phyloP scores from a whole-genome alignment of 2,113 vertebrate genomes.

The Mustelus asterias region DNA sequence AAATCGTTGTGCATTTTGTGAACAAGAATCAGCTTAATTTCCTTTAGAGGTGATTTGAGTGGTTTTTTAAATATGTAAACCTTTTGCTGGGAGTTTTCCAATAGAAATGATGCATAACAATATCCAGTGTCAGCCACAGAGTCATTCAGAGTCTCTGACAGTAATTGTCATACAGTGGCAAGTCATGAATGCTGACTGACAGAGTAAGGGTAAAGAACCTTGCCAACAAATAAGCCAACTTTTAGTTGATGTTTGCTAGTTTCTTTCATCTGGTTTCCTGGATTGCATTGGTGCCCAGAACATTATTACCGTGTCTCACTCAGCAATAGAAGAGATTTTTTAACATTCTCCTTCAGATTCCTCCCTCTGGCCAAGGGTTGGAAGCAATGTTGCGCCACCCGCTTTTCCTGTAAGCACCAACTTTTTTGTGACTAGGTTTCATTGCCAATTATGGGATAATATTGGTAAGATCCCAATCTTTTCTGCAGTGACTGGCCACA shows the following conservation, averaged over 20 bases:
- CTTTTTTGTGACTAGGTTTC: background rate
- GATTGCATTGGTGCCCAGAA: background rate
- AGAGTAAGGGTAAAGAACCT: background rate
- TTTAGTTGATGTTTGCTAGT: background rate
- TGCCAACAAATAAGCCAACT: background rate
- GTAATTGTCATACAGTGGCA: background rate
- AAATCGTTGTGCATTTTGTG: background rate
- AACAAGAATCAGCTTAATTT: background rate
- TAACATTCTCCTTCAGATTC: background rate
- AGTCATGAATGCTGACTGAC: background rate
- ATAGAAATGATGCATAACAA: background rate
- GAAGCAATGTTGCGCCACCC: background rate
- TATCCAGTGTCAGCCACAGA: background rate
- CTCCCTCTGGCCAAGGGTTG: background rate
- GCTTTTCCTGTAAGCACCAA: background rate
- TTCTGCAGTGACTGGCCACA: background rate
- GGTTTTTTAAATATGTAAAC: background rate
- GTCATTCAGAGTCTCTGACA: background rate
- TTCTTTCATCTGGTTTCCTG: background rate
- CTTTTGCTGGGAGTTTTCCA: background rate
- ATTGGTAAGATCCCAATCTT: no score
- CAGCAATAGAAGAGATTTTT: background rate
- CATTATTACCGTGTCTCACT: background rate
- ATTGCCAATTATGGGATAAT: background rate
- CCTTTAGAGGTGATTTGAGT: background rate